Percentiles rank a stretch among this genome's conserved stretches.
phyloP scores from a whole-genome alignment of 2,888 invertebrate species.

The Caenorhabditis imperialis region DNA sequence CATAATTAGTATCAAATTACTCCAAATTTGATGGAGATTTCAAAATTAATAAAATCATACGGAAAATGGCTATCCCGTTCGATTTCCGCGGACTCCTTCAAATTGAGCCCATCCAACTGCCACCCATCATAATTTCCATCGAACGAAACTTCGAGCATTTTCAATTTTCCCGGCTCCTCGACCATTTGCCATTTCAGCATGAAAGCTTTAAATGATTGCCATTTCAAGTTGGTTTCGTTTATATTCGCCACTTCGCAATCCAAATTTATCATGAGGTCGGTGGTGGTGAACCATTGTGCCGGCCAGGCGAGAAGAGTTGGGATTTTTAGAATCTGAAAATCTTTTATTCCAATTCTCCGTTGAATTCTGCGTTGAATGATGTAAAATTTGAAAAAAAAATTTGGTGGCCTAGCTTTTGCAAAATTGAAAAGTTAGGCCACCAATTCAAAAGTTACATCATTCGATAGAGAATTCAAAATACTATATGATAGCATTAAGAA shows the following conservation, averaged over 20 bases:
- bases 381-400: too few species aligned
- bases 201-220: conserved; percentile 26
- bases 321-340: conserved; percentile 6
- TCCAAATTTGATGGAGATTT: too few species aligned
- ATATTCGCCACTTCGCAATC: conserved; percentile 16
- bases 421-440: too few species aligned
- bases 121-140: conserved; percentile 31
- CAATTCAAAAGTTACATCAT: too few species aligned
- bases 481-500: too few species aligned
- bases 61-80: conserved; percentile 40
- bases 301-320: conserved; percentile 27
- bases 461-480: too few species aligned
- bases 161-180: conserved; percentile 11
- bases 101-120: conserved; percentile 10
- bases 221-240: conserved; percentile 31
- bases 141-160: conserved; percentile 31
- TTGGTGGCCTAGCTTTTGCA: too few species aligned
- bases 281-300: conserved; percentile 28
- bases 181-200: conserved; percentile 29
- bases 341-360: too few species aligned
- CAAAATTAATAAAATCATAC: conserved; percentile 6
- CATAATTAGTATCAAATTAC: too few species aligned
- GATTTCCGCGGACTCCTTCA: conserved; percentile 12
- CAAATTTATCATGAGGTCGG: conserved; percentile 7
- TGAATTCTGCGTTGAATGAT: too few species aligned